Conservation (phyloP, 2,113 vertebrate species). For the Numenius arquata region DNA sequence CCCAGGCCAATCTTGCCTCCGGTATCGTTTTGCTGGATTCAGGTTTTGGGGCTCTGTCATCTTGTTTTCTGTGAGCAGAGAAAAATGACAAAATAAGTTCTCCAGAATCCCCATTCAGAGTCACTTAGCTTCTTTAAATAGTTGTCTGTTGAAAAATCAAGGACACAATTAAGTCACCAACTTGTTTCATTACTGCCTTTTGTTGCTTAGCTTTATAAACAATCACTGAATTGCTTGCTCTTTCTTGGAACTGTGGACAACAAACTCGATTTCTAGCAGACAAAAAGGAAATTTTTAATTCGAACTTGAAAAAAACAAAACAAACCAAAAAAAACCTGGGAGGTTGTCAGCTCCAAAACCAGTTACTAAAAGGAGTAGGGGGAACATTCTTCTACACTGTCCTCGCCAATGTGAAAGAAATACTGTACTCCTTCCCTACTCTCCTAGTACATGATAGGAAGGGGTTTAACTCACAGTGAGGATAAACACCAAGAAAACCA, state of each 20-base stretch:
- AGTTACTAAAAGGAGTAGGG: neutral
- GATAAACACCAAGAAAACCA: neutral
- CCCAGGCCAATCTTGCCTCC: constrained; percentile 93
- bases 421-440: neutral
- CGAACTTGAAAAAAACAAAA: neutral
- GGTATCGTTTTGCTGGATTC: constrained; percentile 79
- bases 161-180: neutral
- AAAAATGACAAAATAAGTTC: neutral
- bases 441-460: neutral
- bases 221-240: neutral
- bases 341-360: neutral
- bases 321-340: neutral
- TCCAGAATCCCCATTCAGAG: neutral
- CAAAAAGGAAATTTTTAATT: neutral
- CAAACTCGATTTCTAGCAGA: neutral
- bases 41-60: constrained; percentile 82
- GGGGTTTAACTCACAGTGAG: neutral
- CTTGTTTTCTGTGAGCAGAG: constrained; percentile 50
- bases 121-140: neutral
- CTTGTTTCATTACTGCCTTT: neutral
- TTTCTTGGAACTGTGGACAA: neutral
- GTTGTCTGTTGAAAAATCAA: neutral
- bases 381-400: neutral
- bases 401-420: neutral
- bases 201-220: neutral